Evolutionary conservation across 1,140 invertebrate species (phyloP), one percentile per base, ranked within the genome.

Genomic region (Cheumatopsyche charites): DNA sequence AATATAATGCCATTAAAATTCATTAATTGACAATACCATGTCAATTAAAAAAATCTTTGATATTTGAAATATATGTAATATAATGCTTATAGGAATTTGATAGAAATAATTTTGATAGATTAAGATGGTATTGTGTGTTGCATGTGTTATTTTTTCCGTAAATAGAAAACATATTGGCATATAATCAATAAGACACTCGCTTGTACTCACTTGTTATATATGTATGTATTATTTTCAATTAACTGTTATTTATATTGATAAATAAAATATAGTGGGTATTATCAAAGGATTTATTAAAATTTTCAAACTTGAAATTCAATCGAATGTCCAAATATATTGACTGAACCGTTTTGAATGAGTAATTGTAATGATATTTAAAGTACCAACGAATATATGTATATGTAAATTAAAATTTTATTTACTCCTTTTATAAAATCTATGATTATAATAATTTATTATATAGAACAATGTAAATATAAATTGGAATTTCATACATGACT

Each of bases 281-380:
- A 47, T 47, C 13, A 47, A 6, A 47, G 2, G n/a, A n/a, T n/a
- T n/a, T n/a, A n/a, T n/a, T n/a, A 47, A 13, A 7, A 47, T 47
- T 47, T 47, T 47, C 3, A 13, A 47, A 47, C 11, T 25, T 2
- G 25, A 13, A 25, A 58, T 58, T 55, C 21, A 58, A 58, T 25
- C 13, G 23, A 58, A 58, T 58, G 55, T 58, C 55, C 55, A 58
- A 58, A 47, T 7, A 58, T 12, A 25, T 21, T 58, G 55, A 58
- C 55, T 58, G 55, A 55, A 17, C 49, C 3, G 29, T 55, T 55
- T 55, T 55, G 49, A 52, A 52, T 52, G 47, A 17, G 47, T 52
- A 52, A 52, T 6, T 52, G 47, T 52, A 15, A 52, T 17, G 19
- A 52, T 52, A 17, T 52, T 17, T 52, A 36, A 36, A 36, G 9